Evolutionary conservation across 2,797 vertebrate genomes (phyloP).

Genomic region (Botia kubotai): DNA sequence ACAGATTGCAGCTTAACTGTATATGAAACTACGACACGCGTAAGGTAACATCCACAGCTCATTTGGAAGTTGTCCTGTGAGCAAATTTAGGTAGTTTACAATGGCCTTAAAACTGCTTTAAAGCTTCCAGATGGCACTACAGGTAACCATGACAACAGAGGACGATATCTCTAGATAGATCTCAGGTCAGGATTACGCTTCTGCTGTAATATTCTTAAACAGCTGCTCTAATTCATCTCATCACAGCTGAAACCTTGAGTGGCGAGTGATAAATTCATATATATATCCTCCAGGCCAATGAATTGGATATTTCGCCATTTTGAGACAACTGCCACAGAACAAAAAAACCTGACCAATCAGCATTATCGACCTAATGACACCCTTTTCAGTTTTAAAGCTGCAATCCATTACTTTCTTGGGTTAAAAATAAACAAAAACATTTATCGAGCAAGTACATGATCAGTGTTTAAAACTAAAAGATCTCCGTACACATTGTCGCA

Average conservation of each 20-base stretch:
- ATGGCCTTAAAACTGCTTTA: slow-evolving; percentile 25
- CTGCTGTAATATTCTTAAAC: neutral
- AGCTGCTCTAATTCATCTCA: neutral
- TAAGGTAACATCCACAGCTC: slow-evolving; percentile 41
- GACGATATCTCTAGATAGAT: slow-evolving; percentile 12
- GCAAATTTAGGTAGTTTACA: slow-evolving; percentile 22
- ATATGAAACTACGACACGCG: slow-evolving; percentile 10
- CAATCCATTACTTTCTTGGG: too few relatives aligned
- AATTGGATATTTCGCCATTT: neutral
- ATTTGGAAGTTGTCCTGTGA: neutral
- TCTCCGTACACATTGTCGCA: too few relatives aligned
- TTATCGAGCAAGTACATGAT: too few relatives aligned
- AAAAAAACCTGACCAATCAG: too few relatives aligned
- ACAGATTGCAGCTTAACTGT: too few relatives aligned
- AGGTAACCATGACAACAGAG: slow-evolving; percentile 47
- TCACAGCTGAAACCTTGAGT: neutral
- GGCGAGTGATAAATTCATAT: neutral
- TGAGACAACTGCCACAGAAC: neutral
- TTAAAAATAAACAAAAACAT: too few relatives aligned
- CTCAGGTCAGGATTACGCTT: neutral
- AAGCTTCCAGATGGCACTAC: slow-evolving; percentile 37
- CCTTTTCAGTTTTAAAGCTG: neutral
- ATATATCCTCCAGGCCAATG: neutral
- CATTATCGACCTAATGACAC: neutral
- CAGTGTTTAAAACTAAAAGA: too few relatives aligned